phyloP scores from a whole-genome alignment of 2,797 vertebrate genomes.

The Macrochelys suwanniensis region DNA sequence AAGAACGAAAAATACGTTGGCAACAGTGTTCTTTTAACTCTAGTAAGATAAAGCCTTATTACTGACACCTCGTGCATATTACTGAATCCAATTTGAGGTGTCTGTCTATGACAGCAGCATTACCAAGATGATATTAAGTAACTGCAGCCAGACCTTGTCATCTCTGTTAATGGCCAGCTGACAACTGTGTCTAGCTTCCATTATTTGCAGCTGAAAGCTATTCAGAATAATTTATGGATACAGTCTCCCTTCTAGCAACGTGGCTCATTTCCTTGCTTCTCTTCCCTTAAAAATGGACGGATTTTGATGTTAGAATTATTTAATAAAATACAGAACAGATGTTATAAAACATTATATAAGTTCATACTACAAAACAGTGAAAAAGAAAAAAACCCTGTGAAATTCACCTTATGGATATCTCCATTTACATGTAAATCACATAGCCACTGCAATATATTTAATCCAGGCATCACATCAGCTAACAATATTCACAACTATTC shows the following conservation, averaged over 20 bases:
- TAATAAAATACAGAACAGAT: background rate
- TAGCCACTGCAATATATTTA: constrained; percentile 41
- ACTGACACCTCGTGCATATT: background rate
- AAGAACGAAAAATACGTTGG: background rate
- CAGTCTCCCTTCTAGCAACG: background rate
- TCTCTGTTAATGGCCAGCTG: background rate
- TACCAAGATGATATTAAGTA: background rate
- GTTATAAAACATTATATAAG: constrained; percentile 4
- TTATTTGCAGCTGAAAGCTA: constrained; percentile 32
- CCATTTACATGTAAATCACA: constrained; percentile 72
- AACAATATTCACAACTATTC: constrained; percentile 55
- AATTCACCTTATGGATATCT: background rate
- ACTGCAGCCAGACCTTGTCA: background rate
- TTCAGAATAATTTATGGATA: constrained; percentile 34
- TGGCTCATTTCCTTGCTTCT: background rate
- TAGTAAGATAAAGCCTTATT: background rate
- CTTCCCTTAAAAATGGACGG: background rate
- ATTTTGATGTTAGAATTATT: background rate
- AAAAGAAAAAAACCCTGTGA: constrained; percentile 26
- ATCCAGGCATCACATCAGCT: constrained; percentile 63
- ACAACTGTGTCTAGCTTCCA: constrained; percentile 1
- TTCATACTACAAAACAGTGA: constrained; percentile 22
- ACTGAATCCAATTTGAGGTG: background rate
- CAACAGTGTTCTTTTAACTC: background rate
- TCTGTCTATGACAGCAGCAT: background rate